Evolutionary conservation across 2,888 invertebrate species (phyloP), one percentile per base, ranked within the genome.

Genomic region (Euplagia quadripunctaria): DNA sequence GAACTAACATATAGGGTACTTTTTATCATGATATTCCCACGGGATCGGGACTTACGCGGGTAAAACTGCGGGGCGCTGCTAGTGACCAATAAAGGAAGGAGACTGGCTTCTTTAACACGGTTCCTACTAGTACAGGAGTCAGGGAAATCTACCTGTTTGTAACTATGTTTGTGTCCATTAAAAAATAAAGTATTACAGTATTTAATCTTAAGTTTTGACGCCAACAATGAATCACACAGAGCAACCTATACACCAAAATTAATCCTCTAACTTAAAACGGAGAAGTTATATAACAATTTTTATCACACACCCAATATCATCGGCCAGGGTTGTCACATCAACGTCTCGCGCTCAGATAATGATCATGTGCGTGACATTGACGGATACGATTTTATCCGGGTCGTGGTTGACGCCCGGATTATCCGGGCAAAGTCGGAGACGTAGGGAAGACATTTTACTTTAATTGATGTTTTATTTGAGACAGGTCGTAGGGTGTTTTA

Each of bases 371-470:
- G 77, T 79, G 84, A 84, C 84, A 72, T 82, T 84, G 88, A 79
- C 77, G 71, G 83, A 83, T 80, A 81, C 78, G 78, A 82, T 82
- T 87, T 87, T 85, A 82, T 84, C 78, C 84, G 79, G 77, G 74
- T 79, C 78, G 76, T 58, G 82, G 79, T 79, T 81, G 82, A 79
- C 83, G 80, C 78, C 78, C 86, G 82, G 84, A 86, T 88, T 86
- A 88, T 78, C 80, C 82, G 75, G 81, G 3, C 46, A 67, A 58
- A 68, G 17, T 65, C n/a, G 58, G 16, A 58, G 68, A 61, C 43
- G 68, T 12, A 51, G 20, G 17, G 43, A 66, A 61, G 46, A 63
- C 20, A 42, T 52, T 41, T 68, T 73, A 67, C 31, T 67, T 49
- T 71, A 71, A 61, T 67, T 72, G 68, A 68, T 67, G 66, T 69